These are phyloP conservation scores for Liolophura sinensis DNA, from an alignment of 1,140 invertebrate species.

Conservation along the genomic window DNA sequence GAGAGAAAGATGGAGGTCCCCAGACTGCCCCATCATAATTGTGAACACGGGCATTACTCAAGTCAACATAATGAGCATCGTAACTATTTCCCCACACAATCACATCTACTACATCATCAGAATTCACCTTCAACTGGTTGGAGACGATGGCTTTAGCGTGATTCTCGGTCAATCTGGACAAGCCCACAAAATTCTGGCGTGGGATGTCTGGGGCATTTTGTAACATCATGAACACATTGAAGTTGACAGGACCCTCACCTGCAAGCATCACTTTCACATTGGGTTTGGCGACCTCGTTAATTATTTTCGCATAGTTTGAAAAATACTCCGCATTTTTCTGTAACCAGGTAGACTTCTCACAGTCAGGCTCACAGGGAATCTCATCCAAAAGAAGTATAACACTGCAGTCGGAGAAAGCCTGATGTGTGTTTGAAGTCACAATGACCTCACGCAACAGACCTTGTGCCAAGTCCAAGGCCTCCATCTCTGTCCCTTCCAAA, in stretches of 20 bases:
- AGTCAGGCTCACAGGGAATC: conserved; percentile 29
- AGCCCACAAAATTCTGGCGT: conserved; percentile 48
- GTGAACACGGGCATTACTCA: conserved; percentile 41
- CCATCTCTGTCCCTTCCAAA: conserved; percentile 46
- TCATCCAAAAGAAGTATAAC: conserved; percentile 52
- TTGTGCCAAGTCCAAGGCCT: conserved; percentile 46
- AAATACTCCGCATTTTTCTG: conserved; percentile 43
- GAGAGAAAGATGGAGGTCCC: conserved; percentile 52
- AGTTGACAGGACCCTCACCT: conserved; percentile 51
- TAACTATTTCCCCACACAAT: conserved; percentile 55
- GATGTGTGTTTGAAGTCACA: conserved; percentile 33
- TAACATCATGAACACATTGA: conserved; percentile 48
- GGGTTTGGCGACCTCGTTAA: conserved; percentile 41
- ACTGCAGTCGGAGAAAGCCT: conserved; percentile 49
- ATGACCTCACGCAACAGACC: conserved; percentile 36
- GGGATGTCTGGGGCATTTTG: conserved; percentile 42
- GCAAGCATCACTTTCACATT: conserved; percentile 46
- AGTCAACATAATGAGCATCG: conserved; percentile 43
- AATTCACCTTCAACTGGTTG: conserved; percentile 45
- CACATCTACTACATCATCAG: conserved; percentile 48
- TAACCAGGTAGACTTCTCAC: conserved; percentile 36
- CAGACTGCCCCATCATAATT: conserved; percentile 53
- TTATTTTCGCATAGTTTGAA: conserved; percentile 40
- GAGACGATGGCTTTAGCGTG: conserved; percentile 51
- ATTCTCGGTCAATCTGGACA: conserved; percentile 48